phyloP scores from a whole-genome alignment of 2,797 vertebrate species.

The Podargus strigoides region DNA sequence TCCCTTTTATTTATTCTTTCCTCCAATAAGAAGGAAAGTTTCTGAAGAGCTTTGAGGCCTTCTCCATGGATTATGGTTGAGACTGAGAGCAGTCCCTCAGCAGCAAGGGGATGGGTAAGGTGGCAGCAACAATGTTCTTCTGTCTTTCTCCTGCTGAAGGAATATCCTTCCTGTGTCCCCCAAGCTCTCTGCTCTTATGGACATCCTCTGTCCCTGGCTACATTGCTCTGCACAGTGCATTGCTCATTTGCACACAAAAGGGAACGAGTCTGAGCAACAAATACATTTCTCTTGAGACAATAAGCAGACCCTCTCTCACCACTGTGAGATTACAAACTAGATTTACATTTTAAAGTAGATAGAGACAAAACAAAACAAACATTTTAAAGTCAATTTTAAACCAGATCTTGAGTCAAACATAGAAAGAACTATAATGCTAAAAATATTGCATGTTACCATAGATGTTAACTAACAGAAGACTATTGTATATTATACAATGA shows the following conservation, averaged over 20 bases:
- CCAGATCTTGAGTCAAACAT: neutral
- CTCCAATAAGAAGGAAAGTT: neutral
- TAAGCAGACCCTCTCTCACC: neutral
- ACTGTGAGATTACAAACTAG: neutral
- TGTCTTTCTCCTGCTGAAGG: neutral
- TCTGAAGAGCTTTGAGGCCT: neutral
- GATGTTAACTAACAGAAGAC: neutral
- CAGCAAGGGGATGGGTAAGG: neutral
- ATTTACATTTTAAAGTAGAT: neutral
- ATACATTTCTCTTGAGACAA: neutral
- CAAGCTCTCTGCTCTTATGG: neutral
- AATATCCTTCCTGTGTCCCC: neutral
- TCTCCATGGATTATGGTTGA: neutral
- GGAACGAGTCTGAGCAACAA: neutral
- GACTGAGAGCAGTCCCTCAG: neutral
- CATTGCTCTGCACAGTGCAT: neutral
- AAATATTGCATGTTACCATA: neutral
- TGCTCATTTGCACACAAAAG: neutral
- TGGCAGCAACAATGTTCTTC: neutral
- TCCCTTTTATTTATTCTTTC: neutral
- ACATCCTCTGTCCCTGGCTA: neutral
- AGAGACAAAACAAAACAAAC: neutral
- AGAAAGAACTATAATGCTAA: neutral
- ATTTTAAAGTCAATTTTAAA: neutral
- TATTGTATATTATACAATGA: accelerated